A percentile compares a stretch with the other conserved stretches of the same genome.
Evolutionary conservation across 2,797 vertebrate species (phyloP).

Genomic region (Adelosebastes latens): DNA sequence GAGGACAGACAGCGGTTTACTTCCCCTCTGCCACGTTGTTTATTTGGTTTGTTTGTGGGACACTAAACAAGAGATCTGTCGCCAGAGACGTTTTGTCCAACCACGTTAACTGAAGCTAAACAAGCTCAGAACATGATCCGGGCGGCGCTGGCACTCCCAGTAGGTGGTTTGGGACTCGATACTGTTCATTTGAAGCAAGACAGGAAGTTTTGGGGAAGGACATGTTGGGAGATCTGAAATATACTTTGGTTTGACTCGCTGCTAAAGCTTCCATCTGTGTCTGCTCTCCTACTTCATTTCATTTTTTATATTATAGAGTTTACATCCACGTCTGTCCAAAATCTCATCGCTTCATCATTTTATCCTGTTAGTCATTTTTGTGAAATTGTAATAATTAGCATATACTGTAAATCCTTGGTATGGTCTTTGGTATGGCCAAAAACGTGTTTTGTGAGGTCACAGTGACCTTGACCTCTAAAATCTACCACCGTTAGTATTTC

Average conservation of each 20-base stretch:
- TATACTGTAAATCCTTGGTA: no score
- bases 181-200: slow-evolving; percentile 47
- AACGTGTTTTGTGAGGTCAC: no score
- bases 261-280: slow-evolving; percentile 24
- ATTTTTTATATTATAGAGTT: no score
- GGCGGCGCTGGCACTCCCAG: slow-evolving; percentile 1
- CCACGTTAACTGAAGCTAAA: slow-evolving; percentile 58
- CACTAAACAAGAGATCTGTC: slow-evolving; percentile 63
- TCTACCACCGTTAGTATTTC: neutral
- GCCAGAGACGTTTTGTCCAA: slow-evolving; percentile 56
- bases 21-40: slow-evolving; percentile 56
- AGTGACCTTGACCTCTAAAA: no score
- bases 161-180: slow-evolving; percentile 54
- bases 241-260: neutral
- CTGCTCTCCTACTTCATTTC: neutral
- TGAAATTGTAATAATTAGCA: no score
- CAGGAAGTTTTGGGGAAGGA: slow-evolving; percentile 28
- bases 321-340: no score
- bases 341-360: no score
- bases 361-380: no score
- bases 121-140: slow-evolving; percentile 61
- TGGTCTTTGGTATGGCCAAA: no score
- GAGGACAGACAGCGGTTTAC: slow-evolving; percentile 50
- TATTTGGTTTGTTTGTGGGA: slow-evolving; percentile 63
- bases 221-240: slow-evolving; percentile 24